A percentile compares a stretch with the other conserved stretches of the same genome.
These are phyloP conservation scores for Scaptomyza hsui DNA, from an alignment of 1,140 invertebrate species.

Conservation along the genomic window DNA sequence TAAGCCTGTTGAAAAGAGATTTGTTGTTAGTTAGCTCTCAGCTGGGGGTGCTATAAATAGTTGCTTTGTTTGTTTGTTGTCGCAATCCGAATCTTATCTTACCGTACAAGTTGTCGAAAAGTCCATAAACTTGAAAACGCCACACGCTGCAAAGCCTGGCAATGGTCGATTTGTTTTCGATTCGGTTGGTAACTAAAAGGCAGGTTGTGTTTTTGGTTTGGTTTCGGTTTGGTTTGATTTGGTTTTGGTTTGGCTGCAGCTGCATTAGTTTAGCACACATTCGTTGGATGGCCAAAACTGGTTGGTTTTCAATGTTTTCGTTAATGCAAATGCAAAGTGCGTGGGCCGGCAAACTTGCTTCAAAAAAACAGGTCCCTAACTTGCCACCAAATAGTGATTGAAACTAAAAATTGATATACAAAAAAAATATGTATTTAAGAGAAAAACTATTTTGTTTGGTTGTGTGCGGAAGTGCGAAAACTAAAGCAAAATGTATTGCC, in stretches of 20 bases:
- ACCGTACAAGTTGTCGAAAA: conserved; percentile 34
- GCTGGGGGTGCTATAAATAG: no score
- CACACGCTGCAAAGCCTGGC: conserved; percentile 11
- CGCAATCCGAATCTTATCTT: conserved; percentile 40
- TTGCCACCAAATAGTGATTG: conserved; percentile 22
- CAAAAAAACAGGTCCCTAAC: conserved; percentile 41
- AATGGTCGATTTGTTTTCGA: conserved; percentile 8
- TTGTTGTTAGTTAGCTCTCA: no score
- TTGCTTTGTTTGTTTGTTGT: conserved; percentile 27
- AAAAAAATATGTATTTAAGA: background rate
- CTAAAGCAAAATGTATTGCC: conserved; percentile 15
- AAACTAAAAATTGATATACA: conserved; percentile 8
- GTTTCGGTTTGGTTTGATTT: background rate
- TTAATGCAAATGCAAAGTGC: conserved; percentile 45
- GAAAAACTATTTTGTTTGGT: background rate
- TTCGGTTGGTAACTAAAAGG: conserved; percentile 3
- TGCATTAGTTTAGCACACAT: conserved; percentile 46
- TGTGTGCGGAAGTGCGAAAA: conserved; percentile 36
- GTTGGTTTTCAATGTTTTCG: conserved; percentile 52
- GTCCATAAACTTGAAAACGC: conserved; percentile 49
- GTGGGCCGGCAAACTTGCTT: conserved; percentile 45
- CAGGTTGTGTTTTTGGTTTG: no score
- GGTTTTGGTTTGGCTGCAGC: conserved; percentile 21
- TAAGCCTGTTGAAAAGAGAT: conserved; percentile 1
- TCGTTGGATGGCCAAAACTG: conserved; percentile 41